These are phyloP conservation scores for Chamaedrilus cognettii DNA, from an alignment of 2,888 invertebrate genomes.

Conservation along the genomic window DNA sequence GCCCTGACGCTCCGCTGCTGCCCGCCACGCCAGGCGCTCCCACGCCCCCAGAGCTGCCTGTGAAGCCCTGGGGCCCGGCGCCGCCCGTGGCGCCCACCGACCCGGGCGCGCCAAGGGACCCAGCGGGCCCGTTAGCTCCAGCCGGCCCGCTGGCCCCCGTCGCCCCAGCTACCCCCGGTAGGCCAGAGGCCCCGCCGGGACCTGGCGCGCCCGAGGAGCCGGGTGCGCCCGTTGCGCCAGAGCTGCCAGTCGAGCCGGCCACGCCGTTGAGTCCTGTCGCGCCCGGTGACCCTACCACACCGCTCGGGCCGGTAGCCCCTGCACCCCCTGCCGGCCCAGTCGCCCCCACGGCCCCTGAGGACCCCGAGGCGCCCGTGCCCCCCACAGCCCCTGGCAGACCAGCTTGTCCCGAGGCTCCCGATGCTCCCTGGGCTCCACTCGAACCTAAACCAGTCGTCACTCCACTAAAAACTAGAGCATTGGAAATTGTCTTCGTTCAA, in stretches of 20 bases:
- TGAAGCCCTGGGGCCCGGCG: too few relatives aligned
- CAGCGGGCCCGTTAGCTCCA: too few relatives aligned
- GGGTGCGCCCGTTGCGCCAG: slow-evolving; percentile 75
- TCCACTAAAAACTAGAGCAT: too few relatives aligned
- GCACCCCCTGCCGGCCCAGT: slow-evolving; percentile 10
- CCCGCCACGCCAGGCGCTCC: neutral
- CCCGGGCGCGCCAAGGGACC: too few relatives aligned
- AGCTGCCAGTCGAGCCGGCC: slow-evolving; percentile 19
- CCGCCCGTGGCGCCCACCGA: slow-evolving; percentile 26
- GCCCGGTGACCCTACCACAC: slow-evolving; percentile 42
- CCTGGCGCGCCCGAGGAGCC: slow-evolving; percentile 25
- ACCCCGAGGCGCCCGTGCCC: slow-evolving; percentile 13
- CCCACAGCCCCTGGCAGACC: slow-evolving; percentile 20
- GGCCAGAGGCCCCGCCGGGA: neutral
- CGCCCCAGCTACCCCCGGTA: neutral
- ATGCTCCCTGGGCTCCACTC: slow-evolving; percentile 2
- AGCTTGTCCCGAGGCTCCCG: slow-evolving; percentile 3
- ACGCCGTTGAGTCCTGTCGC: slow-evolving; percentile 30
- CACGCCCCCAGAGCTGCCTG: neutral
- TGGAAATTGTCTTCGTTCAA: too few relatives aligned
- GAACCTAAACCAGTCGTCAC: too few relatives aligned
- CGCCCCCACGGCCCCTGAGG: neutral
- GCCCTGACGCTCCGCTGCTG: neutral
- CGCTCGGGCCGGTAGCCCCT: slow-evolving; percentile 26
- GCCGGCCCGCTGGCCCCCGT: slow-evolving; percentile 10